Evolutionary conservation across 2,888 invertebrate genomes (phyloP), one percentile per base, ranked within the genome.

Genomic region (Apocheima hispidaria): DNA sequence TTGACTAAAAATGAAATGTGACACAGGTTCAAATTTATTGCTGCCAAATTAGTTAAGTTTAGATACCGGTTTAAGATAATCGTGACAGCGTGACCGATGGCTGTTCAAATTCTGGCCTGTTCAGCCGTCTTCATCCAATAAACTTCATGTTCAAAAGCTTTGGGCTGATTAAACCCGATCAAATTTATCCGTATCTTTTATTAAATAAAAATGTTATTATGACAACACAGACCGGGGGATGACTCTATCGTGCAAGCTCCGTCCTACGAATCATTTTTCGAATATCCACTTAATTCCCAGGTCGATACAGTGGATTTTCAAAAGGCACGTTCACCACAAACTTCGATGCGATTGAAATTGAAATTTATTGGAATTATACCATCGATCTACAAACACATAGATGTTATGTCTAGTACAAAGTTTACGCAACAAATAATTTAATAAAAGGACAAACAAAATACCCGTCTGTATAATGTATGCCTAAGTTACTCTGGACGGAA

Each of bases 311-410:
- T 14, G 35, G 18, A 38, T 38, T 12, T 4, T 16, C 2, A 12
- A 20, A 10, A 18, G 12, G 4, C 2, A 6, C 10, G 21, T 10
- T 14, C 18, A 3, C 10, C 12, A 4, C 10, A 10, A 4, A 40
- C 1, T 20, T 12, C n/a, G 0, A 4, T n/a, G 20, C 41, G 1
- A 26, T 16, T 26, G 9, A 26, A 1, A 9, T 26, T n/a, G 14
- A 23, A 5, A 12, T 46, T 46, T 30, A 46, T 33, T 30, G n/a
- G 30, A 30, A 30, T 46, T 26, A 44, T 6, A 33, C 46, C n/a
- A n/a, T n/a, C n/a, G n/a, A n/a, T n/a, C n/a, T n/a, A n/a, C n/a
- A n/a, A n/a, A n/a, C n/a, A n/a, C n/a, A n/a, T n/a, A n/a, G n/a
- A n/a, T n/a, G n/a, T n/a, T n/a, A n/a, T n/a, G n/a, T n/a, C n/a